Conservation (phyloP, 1,140 invertebrate species). For the Neodiprion fabricii region DNA sequence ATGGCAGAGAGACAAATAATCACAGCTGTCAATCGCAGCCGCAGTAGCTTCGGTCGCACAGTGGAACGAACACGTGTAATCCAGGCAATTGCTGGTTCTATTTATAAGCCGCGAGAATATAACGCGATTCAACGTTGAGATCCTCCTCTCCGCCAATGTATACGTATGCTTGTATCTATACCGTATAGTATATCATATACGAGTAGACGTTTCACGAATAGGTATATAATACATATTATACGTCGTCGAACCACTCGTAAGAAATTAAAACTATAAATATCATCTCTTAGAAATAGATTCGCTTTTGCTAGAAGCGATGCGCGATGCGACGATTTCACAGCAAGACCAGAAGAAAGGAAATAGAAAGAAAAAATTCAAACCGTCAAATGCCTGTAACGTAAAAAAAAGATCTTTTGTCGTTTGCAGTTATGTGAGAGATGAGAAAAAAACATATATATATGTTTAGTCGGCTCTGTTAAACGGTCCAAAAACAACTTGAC, state of each 20-base stretch:
- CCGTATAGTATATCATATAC: too few relatives aligned
- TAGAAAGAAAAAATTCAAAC: too few relatives aligned
- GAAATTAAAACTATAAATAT: background rate
- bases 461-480: too few relatives aligned
- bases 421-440: too few relatives aligned
- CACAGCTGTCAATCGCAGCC: background rate
- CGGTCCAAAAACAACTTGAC: too few relatives aligned
- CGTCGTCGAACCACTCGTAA: background rate
- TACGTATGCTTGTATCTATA: too few relatives aligned
- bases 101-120: background rate
- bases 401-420: too few relatives aligned
- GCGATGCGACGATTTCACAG: too few relatives aligned
- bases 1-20: background rate
- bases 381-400: too few relatives aligned
- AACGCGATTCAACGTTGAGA: background rate
- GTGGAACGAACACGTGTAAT: background rate
- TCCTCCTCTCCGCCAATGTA: background rate
- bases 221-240: background rate
- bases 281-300: background rate
- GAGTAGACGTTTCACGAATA: too few relatives aligned
- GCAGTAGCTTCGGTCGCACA: background rate
- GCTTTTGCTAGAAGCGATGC: background rate
- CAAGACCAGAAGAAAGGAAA: too few relatives aligned
- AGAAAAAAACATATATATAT: too few relatives aligned
- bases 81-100: background rate